phyloP scores from a whole-genome alignment of 2,888 invertebrate genomes.

The Lithosia quadra region DNA sequence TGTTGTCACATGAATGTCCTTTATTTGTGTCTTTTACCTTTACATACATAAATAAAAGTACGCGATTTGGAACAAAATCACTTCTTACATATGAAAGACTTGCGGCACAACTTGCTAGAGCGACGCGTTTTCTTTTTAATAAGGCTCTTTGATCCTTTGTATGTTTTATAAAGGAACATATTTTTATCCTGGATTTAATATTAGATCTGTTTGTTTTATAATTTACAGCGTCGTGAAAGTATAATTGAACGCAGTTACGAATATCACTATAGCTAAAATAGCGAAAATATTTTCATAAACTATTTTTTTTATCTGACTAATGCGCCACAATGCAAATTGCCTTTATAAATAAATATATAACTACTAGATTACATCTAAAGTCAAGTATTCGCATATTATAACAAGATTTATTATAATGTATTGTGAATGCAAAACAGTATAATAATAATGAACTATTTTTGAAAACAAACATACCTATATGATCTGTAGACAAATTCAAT shows the following conservation, averaged over 20 bases:
- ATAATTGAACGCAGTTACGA: not conserved
- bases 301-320: not conserved
- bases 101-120: no score
- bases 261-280: not conserved
- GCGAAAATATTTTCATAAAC: not conserved
- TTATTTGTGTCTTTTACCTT: not conserved
- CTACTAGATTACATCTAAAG: not conserved
- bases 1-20: not conserved
- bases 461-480: conserved; percentile 24
- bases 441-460: conserved; percentile 47
- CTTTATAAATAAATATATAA: conserved; percentile 1
- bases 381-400: conserved; percentile 20
- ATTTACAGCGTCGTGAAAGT: not conserved
- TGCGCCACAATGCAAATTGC: conserved; percentile 4
- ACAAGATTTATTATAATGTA: conserved; percentile 34
- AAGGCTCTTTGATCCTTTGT: not conserved
- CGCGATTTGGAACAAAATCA: not conserved
- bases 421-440: conserved; percentile 51
- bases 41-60: not conserved
- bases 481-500: conserved; percentile 29
- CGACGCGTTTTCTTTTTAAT: not conserved
- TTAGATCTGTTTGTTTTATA: not conserved
- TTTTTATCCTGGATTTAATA: not conserved
- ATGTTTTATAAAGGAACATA: not conserved
- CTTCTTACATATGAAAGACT: not conserved